These are phyloP conservation scores for Drosophila fulvimacula DNA, from an alignment of 2,888 invertebrate species.

Conservation along the genomic window DNA sequence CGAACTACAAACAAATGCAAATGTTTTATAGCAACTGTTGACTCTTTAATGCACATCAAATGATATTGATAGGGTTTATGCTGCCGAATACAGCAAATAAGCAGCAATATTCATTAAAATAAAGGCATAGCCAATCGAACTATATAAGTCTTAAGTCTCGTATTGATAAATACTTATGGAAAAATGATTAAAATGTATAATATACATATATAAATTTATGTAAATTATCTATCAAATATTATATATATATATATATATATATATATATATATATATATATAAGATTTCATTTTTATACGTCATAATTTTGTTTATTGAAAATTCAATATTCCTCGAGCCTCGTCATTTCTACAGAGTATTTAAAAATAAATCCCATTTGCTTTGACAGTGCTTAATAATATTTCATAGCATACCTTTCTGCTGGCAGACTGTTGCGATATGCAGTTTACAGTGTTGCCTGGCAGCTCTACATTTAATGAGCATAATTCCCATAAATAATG, in stretches of 20 bases:
- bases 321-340: background rate
- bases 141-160: too few relatives aligned
- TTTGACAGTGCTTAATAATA: conserved; percentile 27
- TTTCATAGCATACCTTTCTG: conserved; percentile 13
- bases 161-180: too few relatives aligned
- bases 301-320: background rate
- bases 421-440: conserved; percentile 50
- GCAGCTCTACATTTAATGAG: conserved; percentile 57
- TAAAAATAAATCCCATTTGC: conserved; percentile 26
- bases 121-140: background rate
- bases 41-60: conserved; percentile 17
- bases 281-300: too few relatives aligned
- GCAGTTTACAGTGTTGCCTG: conserved; percentile 33
- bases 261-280: too few relatives aligned
- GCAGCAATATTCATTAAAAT: background rate
- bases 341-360: conserved; percentile 4
- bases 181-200: too few relatives aligned
- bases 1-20: conserved; percentile 20
- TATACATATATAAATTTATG: too few relatives aligned
- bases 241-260: too few relatives aligned
- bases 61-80: conserved; percentile 6
- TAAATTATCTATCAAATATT: too few relatives aligned
- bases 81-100: background rate
- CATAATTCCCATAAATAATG: conserved; percentile 68
- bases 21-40: conserved; percentile 19